Evolutionary conservation across 1,140 invertebrate species (phyloP), one percentile per base, ranked within the genome.

Genomic region (Drosophila micromelanica): DNA sequence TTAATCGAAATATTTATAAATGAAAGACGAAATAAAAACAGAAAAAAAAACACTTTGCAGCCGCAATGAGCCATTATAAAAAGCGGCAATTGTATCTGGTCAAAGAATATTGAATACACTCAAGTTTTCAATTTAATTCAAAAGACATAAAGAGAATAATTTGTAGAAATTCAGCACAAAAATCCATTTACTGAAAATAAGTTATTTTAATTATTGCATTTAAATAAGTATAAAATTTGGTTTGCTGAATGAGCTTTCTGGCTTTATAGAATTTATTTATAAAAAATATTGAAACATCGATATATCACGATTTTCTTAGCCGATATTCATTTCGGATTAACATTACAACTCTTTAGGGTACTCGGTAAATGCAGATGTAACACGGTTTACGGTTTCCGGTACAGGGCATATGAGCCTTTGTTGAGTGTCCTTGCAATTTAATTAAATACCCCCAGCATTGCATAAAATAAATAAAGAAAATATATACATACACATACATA

Each of bases 391-490:
- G 20, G 20, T 2, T 23, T 23, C 2, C 20, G 20, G 20, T 23
- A 23, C 20, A 23, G 2, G 32, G 32, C 7, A 35, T 8, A 35
- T 7, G 7, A 35, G 2, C 32, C 2, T 11, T 35, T 45, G 37
- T 9, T 38, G n/a, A 13, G 11, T 45, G 13, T 46, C 13, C 40
- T 75, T 68, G 59, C 59, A 61, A 63, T 72, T 75, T 67, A 76
- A 79, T 84, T 78, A 73, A 74, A 69, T 48, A 64, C 13, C 49
- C 32, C 7, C 40, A 13, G n/a, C 15, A 30, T 17, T 54, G 20
- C 23, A n/a, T 51, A 56, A 76, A 70, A 76, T 69, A 82, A 73
- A 69, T 73, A 51, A 78, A 69, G 15, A 42, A n/a, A n/a, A 49
- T 32, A 49, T 56, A 63, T 49, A 48, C 63, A 56, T 49, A 49